Base-by-base conservation (phyloP, 2,888 invertebrate genomes). In the Stenchaetothrips biformis region DNA sequence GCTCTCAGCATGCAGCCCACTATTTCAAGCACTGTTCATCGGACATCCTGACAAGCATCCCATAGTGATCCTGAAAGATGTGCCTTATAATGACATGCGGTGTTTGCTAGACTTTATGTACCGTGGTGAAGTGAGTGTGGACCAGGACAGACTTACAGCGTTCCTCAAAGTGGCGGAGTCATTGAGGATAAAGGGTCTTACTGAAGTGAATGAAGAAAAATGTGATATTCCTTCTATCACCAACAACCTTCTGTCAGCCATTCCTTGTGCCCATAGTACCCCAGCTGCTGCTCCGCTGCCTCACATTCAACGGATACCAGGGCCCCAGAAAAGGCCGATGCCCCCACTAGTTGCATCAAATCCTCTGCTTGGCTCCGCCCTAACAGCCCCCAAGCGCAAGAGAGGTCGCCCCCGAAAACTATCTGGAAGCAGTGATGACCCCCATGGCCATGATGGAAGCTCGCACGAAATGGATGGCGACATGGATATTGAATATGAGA, bases 1-100 rank as follows among this genome's bases (percentile, higher is more conserved):
- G 83, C 89, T 97, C 84, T 96, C 96, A 82, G 97, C 97, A 83
- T 97, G 97, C 88, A 96, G 96, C 88, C 96, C 97, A 48, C 97
- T 97, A 88, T 97, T 97, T 88, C 93, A 95, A 90, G 92, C 94
- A 82, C 89, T 96, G 85, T 95, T 96, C 87, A 92, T 95, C 81
- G 94, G 94, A 86, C 95, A 96, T 87, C 95, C 95, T 84, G 95
- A 96, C 87, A 95, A 94, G 88, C 96, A 96, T 89, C 96, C 96
- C 47, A 96, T 96, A 86, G 95, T 96, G 84, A 95, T 96, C 87
- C 89, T 96, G 82, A 96, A 96, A 88, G 96, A 96, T 88, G 95
- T 96, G 82, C 95, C 95, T 49, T 95, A 93, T 87, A 92, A 93
- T 82, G 96, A 96, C 87, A 95, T 96, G 95, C 92, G 94, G 85